Conservation (phyloP, 1,140 invertebrate species). For the Sitophilus oryzae region DNA sequence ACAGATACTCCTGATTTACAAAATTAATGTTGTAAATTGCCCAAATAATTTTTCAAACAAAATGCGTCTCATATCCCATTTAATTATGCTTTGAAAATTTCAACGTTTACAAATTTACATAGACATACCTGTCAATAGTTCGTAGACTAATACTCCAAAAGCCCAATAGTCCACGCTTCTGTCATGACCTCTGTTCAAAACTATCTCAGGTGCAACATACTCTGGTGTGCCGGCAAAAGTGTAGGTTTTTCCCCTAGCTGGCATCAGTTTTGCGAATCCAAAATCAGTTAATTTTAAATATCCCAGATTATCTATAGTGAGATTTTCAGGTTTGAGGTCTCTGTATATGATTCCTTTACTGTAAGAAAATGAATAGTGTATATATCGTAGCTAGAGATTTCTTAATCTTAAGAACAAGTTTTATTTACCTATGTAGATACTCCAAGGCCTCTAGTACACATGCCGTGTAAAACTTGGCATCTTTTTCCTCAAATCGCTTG, state of each 20-base stretch:
- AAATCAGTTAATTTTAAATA: slow-evolving; percentile 97
- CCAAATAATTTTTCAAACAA: too few species aligned
- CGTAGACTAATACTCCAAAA: slow-evolving; percentile 86
- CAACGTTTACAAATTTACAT: too few species aligned
- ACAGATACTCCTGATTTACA: too few species aligned
- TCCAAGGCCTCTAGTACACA: slow-evolving; percentile 74
- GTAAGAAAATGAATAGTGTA: neutral
- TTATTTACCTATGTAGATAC: slow-evolving; percentile 64
- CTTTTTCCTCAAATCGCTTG: slow-evolving; percentile 77
- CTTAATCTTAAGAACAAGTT: neutral
- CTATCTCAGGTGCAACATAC: slow-evolving; percentile 90
- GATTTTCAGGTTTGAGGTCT: slow-evolving; percentile 93
- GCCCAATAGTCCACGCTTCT: slow-evolving; percentile 94
- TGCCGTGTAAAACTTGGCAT: slow-evolving; percentile 70
- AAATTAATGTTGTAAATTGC: too few species aligned
- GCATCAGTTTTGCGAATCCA: slow-evolving; percentile 89
- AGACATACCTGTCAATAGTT: slow-evolving; percentile 79
- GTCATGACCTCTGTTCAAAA: slow-evolving; percentile 87
- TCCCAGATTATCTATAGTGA: slow-evolving; percentile 79
- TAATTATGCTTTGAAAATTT: too few species aligned
- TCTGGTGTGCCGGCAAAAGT: slow-evolving; percentile 96
- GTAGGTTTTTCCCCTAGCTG: slow-evolving; percentile 79
- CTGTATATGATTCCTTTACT: slow-evolving; percentile 79
- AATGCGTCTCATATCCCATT: too few species aligned
- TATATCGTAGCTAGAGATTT: slow-evolving; percentile 25